Evolutionary conservation across 2,113 vertebrate genomes (phyloP), one percentile per base, ranked within the genome.

Genomic region (Prietella phreatophila): DNA sequence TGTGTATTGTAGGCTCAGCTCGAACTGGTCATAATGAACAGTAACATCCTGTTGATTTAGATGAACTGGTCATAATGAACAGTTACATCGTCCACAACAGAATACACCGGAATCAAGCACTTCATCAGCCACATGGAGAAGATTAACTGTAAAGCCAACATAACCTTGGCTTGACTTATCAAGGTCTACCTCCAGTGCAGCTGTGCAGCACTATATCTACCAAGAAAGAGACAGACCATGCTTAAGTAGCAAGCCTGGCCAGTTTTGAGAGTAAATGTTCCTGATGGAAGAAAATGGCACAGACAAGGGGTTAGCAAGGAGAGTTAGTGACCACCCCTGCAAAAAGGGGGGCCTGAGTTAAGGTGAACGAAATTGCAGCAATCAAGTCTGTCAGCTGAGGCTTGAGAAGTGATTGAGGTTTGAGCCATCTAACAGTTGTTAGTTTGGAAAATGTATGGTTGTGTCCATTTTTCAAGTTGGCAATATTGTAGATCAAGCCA

Each of bases 361-460:
- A 92, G 94, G 92, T 94, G 93, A 93, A 94, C 93, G 94, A 94
- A 93, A 93, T 92, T 84, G 90, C 88, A 91, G 92, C 92, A 94
- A 94, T 95, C 94, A 92, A 90, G 92, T 88, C 89, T 94, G 93
- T 92, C 93, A 94, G 85, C 33, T 71, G 65, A 39, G 80, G 58
- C 83, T 86, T 86, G 63, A 42, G 39, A 73, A 88, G 85, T 93
- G 93, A 95, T 92, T 94, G 93, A 94, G 87, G 90, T 73, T 91
- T 93, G 91, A 91, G 91, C 91, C 91, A 92, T 89, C 86, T 86
- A 75, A 55, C 75, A 33, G 50, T 78, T 85, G 83, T 86, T 90
- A 75, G 78, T 80, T 39, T 27, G 67, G n/a, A 55, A 88, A 85
- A 87, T 60, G 42, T 83, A 71, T 87, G 80, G 58, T 71, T 55